Base-by-base conservation (phyloP, 2,888 invertebrate genomes). In the Gari tellinella region DNA sequence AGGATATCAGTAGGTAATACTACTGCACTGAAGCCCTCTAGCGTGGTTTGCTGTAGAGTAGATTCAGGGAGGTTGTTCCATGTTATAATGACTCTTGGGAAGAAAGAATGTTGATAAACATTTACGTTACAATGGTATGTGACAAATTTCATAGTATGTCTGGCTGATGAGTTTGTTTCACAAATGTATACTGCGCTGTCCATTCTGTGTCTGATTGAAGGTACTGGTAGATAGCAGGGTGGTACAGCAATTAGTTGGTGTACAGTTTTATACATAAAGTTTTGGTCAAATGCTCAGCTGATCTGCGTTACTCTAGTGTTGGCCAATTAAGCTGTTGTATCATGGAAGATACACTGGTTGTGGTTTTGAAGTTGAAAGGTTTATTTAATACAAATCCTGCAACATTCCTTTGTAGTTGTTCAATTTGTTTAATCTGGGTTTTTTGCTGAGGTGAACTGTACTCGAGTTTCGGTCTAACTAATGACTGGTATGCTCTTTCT, bases 31-130 rank as follows among this genome's bases (percentile, higher is more conserved):
- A 31, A 31, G n/a, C 31, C 31, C 5, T 31, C 31, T 10, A 31
- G 10, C 5, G 40, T 14, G 17, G 3, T n/a, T 10, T 40, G 53
- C n/a, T 15, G 37, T 4, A 53, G 19, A 37, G 53, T 38, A 19
- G 19, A 4, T 19, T 53, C 40, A 4, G 38, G 53, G 12, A 38
- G 19, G 7, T 21, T 40, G 31, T 53, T 37, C 53, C 38, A 40
- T n/a, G 17, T 37, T 37, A 21, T 21, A 31, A 37, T 21, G 8
- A 40, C 21, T n/a, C 53, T 7, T 8, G 53, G 40, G n/a, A 53
- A 53, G 31, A 53, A 53, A 10, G 53, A 53, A 38, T 53, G 53
- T n/a, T 53, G 38, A n/a, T 53, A 51, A n/a, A n/a, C 31, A 31
- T 31, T 31, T 31, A 31, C 10, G 4, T 31, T 31, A 12, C 48